These are phyloP conservation scores for Macrobrachium rosenbergii DNA, from an alignment of 1,140 invertebrate species.

Conservation along the genomic window DNA sequence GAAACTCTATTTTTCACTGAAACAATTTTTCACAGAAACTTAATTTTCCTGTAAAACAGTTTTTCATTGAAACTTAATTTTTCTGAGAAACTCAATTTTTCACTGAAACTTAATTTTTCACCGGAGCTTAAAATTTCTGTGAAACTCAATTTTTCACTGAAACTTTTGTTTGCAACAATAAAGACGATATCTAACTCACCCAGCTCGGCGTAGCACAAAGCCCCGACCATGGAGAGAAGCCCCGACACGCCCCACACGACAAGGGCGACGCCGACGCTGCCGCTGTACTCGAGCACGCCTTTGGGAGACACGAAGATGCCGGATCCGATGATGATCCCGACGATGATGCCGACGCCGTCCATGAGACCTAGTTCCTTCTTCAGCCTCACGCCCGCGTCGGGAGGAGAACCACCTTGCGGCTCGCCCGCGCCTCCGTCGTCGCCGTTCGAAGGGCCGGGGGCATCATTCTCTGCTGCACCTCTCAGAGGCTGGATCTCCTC, in stretches of 20 bases:
- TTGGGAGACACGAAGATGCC: slow-evolving; percentile 97
- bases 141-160: too few species aligned
- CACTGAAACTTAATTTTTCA: too few species aligned
- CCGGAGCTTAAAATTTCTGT: too few species aligned
- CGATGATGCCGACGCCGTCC: slow-evolving; percentile 93
- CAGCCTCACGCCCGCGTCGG: slow-evolving; percentile 69
- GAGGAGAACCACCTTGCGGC: background rate
- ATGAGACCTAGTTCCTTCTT: slow-evolving; percentile 89
- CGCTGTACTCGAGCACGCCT: slow-evolving; percentile 81
- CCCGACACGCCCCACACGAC: slow-evolving; percentile 91
- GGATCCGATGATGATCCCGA: slow-evolving; percentile 89
- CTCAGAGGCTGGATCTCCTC: slow-evolving; percentile 9
- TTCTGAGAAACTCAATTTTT: too few species aligned
- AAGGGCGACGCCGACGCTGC: slow-evolving; percentile 74
- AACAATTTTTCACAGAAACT: too few species aligned
- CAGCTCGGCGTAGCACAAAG: slow-evolving; percentile 95
- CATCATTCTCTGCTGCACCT: background rate
- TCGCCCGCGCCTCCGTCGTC: background rate
- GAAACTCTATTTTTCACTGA: too few species aligned
- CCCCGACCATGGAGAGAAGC: slow-evolving; percentile 87
- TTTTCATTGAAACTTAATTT: too few species aligned
- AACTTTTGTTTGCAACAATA: too few species aligned
- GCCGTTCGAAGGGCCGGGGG: background rate
- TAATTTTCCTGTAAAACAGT: too few species aligned
- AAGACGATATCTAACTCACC: slow-evolving; percentile 73